Conservation (phyloP, 1,140 invertebrate species). For the Acromyrmex echinatior region DNA sequence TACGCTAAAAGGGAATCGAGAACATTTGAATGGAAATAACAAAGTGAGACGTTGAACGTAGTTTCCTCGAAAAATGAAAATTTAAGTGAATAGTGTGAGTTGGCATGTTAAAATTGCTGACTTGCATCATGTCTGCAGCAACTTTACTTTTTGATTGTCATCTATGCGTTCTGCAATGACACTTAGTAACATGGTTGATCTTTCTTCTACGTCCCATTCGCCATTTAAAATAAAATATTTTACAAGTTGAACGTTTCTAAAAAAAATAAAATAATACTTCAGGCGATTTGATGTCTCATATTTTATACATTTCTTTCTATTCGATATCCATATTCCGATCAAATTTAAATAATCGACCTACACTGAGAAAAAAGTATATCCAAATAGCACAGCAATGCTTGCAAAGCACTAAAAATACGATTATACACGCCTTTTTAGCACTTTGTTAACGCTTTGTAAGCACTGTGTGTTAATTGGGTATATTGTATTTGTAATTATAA, state of each 20-base stretch:
- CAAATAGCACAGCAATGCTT: no score
- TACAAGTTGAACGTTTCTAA: background rate
- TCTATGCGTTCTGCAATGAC: background rate
- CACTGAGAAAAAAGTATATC: no score
- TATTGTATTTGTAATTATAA: no score
- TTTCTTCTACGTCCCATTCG: background rate
- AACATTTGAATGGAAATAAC: constrained; percentile 5
- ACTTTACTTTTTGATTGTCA: background rate
- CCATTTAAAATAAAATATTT: background rate
- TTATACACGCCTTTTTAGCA: no score
- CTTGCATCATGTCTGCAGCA: background rate
- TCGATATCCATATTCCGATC: constrained; percentile 5
- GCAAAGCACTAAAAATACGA: no score
- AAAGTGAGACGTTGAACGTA: background rate
- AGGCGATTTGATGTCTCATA: background rate
- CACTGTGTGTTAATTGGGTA: no score
- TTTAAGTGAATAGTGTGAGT: constrained; percentile 10
- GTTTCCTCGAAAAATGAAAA: background rate
- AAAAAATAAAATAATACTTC: background rate
- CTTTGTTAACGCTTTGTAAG: no score
- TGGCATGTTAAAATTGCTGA: background rate
- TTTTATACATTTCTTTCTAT: background rate
- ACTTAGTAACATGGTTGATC: background rate
- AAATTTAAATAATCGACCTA: background rate
- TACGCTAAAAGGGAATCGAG: background rate